Evolutionary conservation across 2,888 invertebrate species (phyloP), one percentile per base, ranked within the genome.

Genomic region (Scaptomyza reducta): DNA sequence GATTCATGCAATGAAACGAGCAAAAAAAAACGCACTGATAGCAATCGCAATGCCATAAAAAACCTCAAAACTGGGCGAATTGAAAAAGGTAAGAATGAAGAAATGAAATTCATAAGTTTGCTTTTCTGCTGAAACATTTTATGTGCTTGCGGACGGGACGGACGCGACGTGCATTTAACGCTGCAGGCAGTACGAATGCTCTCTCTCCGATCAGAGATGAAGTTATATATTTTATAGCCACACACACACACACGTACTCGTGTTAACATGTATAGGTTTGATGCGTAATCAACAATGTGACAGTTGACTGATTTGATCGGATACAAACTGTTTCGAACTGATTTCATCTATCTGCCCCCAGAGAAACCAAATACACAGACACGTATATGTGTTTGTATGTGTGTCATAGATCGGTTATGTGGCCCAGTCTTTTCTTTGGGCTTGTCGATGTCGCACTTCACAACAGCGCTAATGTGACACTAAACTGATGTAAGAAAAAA

Each of bases 401-500:
- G 0, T 7, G 58, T 29, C 18, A 40, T 38, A 54, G 31, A 58
- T 62, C 53, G 53, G 53, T 31, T 59, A 59, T 68, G 58, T 56
- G 57, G 53, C 56, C 35, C 50, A 57, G 42, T 22, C 22, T 22
- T 22, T 22, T 22, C 22, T 22, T 22, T 22, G 22, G 22, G 22
- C 5, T 5, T 5, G 22, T 22, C 3, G 22, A 5, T 22, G 22
- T 58, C 65, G 71, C 71, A 75, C 79, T 79, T 79, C 79, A 67
- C 77, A 71, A 75, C 67, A 50, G 55, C 60, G 70, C 88, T 85
- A 88, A 85, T 85, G 85, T 85, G 84, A 88, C 84, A 87, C 77
- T 87, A 85, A 85, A 84, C 82, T 87, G 84, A 87, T 88, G 84
- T 85, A 74, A 87, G 76, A 81, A 74, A 69, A 77, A 85, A 85